phyloP scores from a whole-genome alignment of 2,888 invertebrate genomes.

The Drosophila niveifrons region DNA sequence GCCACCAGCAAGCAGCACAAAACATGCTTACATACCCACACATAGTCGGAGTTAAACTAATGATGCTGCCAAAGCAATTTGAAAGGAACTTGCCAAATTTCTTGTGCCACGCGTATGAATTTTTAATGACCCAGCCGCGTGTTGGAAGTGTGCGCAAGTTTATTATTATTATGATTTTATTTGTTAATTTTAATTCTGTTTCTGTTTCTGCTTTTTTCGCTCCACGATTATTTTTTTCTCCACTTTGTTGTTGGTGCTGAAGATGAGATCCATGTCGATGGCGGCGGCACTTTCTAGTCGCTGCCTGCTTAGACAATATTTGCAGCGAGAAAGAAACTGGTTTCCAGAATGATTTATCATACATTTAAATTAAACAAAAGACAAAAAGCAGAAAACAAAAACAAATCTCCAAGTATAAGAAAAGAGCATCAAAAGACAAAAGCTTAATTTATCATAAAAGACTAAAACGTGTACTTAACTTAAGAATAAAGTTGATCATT shows the following conservation, averaged over 20 bases:
- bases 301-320: constrained; percentile 52
- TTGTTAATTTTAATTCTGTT: constrained; percentile 43
- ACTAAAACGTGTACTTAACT: constrained; percentile 78
- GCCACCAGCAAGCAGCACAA: constrained; percentile 8
- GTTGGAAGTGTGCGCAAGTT: constrained; percentile 73
- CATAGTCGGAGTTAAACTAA: constrained; percentile 5
- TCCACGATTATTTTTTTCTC: constrained; percentile 8
- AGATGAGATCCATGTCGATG: constrained; percentile 68
- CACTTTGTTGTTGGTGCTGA: constrained; percentile 21
- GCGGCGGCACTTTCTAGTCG: constrained; percentile 81
- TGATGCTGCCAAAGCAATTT: constrained; percentile 32
- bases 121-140: constrained; percentile 70
- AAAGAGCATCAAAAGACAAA: constrained; percentile 62
- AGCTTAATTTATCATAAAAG: constrained; percentile 80
- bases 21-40: constrained; percentile 8
- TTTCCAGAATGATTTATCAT: constrained; percentile 78
- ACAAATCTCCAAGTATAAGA: constrained; percentile 10
- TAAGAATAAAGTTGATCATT: constrained; percentile 15
- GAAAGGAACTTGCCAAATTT: constrained; percentile 70
- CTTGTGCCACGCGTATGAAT: constrained; percentile 79
- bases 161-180: constrained; percentile 47
- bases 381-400: constrained; percentile 41
- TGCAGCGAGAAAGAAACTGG: constrained; percentile 68
- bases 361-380: constrained; percentile 72
- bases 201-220: not conserved